These are phyloP conservation scores for Chrysogorgia sp. DNA, from an alignment of 92 coral and sea anemone genomes.

Conservation along the genomic window DNA sequence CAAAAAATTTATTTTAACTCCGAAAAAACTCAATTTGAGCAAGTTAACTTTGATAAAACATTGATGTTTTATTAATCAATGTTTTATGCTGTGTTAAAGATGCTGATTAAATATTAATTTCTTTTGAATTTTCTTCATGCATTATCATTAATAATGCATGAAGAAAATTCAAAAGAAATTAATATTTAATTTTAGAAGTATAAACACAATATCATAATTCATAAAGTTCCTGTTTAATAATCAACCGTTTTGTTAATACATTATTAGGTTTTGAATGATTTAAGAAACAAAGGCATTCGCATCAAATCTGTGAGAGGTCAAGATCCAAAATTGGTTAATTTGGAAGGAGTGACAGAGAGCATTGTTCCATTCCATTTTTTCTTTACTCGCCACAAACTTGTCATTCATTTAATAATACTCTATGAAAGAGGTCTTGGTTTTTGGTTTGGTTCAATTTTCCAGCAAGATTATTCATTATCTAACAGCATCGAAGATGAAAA, in stretches of 20 bases:
- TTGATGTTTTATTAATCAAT: too few relatives aligned
- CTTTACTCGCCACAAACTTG: constrained; percentile 17
- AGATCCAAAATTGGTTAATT: constrained; percentile 28
- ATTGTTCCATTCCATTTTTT: constrained; percentile 22
- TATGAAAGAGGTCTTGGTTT: constrained; percentile 42
- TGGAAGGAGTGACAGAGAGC: constrained; percentile 1
- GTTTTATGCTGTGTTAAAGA: too few relatives aligned
- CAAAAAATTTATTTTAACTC: too few relatives aligned
- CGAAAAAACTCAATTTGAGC: too few relatives aligned
- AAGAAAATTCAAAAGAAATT: too few relatives aligned
- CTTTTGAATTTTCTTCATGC: too few relatives aligned
- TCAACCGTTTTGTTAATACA: background rate
- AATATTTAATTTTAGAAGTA: too few relatives aligned
- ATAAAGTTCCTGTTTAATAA: too few relatives aligned
- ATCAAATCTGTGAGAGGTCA: constrained; percentile 5
- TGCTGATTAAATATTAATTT: too few relatives aligned
- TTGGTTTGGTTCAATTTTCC: constrained; percentile 24
- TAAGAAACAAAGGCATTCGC: background rate
- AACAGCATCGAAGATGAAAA: background rate
- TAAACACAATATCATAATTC: too few relatives aligned
- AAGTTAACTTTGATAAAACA: too few relatives aligned
- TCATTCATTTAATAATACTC: constrained; percentile 16
- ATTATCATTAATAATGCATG: too few relatives aligned
- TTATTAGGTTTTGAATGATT: constrained; percentile 19
- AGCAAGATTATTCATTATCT: background rate